Evolutionary conservation across 2,113 vertebrate genomes (phyloP), one percentile per base, ranked within the genome.

Genomic region (Scomber colias): DNA sequence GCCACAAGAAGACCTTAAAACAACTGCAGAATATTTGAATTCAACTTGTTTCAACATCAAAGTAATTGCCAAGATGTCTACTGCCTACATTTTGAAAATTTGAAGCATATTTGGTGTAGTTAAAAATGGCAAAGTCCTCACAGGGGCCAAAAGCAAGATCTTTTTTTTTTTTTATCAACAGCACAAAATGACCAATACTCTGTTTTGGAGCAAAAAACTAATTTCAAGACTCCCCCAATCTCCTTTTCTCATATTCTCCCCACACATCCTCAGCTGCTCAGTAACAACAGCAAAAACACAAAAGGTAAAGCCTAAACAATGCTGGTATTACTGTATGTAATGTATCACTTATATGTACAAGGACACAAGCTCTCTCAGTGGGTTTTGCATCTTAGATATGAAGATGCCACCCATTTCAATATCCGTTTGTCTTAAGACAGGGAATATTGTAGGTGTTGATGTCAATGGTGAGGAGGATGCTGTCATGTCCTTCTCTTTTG

Each of bases 181-280:
- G 13, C 44, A 86, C 56, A 61, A 76, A 85, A 77, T 82, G 71
- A 87, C 50, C 62, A 68, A 4, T 76, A 24, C 66, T 51, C 48
- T 64, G 53, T 80, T 84, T 46, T 60, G 21, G 19, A 76, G 46
- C 21, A 77, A 83, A 83, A 83, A 88, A 64, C 57, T 71, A 0
- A 82, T 91, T 84, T 82, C 54, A 83, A 69, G 77, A 74, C 55
- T 76, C 46, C 53, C 53, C 75, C 72, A 82, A 50, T 82, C 30
- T 56, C 76, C 49, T 62, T 15, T 14, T 82, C 73, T 81, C 57
- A 69, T 82, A 66, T 71, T 3, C 59, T 74, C 31, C 13, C 19
- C 54, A 44, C 70, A 85, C 66, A 62, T 55, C 48, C 16, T 81
- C 53, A 65, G 40, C 53, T 50, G 57, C 51, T 53, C 30, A 21